Base-by-base conservation (phyloP, 35 echinoderm and acorn worm genomes). In the Lytechinus pictus region DNA sequence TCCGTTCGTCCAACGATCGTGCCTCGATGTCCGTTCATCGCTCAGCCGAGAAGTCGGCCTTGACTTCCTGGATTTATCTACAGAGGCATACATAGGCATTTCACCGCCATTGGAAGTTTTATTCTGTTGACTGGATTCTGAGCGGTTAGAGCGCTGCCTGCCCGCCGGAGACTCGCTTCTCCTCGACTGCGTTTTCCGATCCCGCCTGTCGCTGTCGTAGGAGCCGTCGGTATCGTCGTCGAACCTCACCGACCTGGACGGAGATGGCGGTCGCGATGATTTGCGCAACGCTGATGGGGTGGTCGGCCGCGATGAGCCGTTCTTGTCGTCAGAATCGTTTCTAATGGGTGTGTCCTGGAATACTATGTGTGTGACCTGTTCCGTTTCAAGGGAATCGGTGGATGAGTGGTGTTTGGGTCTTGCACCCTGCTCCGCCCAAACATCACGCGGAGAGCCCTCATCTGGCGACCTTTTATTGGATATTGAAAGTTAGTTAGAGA, bases 331-430 rank as follows among this genome's bases (percentile, higher is more conserved):
- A 27, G 95, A 95, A 14, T 96, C 94, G 14, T 29, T 96, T 12
- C 98, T 89, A 24, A 99, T 99, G 10, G 71, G 95, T 14, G 97
- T 96, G 72, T 99, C 98, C 5, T 96, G 96, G 53, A 99, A 96
- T 24, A 97, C 54, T 95, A 98, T 96, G 72, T 99, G 97, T 9
- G 54, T 94, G 7, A 98, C 93, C 44, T 89, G 87, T 90, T 98
- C 98, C 0, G 97, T 98, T 86, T 99, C 98, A 60, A 97, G 44
- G 16, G 97, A 97, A 51, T 98, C 96, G 29, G 97, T 95, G 3
- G 98, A 99, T 33, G 54, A 87, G 8, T 96, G 92, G 54, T 92
- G 95, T 54, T 99, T 99, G 87, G 98, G 98, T 94, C 97, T 97
- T 16, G 98, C 98, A 87, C 98, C 98, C 86, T 98, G 97, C 27